Percentiles rank a stretch among this genome's conserved stretches.
These are phyloP conservation scores for Drosophila baimaii DNA, from an alignment of 1,140 invertebrate genomes.

Conservation along the genomic window DNA sequence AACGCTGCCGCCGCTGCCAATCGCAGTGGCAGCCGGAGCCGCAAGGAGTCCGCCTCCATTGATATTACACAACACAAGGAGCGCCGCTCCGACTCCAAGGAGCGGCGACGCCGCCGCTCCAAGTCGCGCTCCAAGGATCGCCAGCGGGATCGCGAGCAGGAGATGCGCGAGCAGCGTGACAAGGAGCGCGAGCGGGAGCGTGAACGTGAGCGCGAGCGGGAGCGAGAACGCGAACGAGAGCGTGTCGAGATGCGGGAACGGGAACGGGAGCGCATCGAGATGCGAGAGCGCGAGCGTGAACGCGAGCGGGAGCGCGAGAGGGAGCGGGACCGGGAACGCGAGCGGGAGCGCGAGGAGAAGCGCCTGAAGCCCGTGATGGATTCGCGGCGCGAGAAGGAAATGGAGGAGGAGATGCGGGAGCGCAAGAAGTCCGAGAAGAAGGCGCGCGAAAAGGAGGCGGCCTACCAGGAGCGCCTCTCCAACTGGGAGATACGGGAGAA, in stretches of 20 bases:
- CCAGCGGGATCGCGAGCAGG: slow-evolving; percentile 82
- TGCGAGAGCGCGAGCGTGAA: slow-evolving; percentile 84
- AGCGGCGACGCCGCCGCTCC: slow-evolving; percentile 72
- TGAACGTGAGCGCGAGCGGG: slow-evolving; percentile 82
- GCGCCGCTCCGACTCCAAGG: slow-evolving; percentile 63
- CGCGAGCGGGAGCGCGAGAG: slow-evolving; percentile 84
- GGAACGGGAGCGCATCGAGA: slow-evolving; percentile 84
- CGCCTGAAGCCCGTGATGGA: slow-evolving; percentile 86
- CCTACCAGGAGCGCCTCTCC: slow-evolving; percentile 93
- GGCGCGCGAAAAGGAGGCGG: slow-evolving; percentile 95
- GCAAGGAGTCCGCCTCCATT: slow-evolving; percentile 51
- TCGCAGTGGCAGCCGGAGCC: slow-evolving; percentile 36
- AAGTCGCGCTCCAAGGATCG: slow-evolving; percentile 84
- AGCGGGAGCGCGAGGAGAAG: slow-evolving; percentile 85
- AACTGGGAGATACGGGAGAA: slow-evolving; percentile 97
- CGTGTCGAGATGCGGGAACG: slow-evolving; percentile 85
- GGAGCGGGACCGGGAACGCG: slow-evolving; percentile 82
- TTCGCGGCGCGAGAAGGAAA: slow-evolving; percentile 91
- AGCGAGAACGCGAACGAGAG: slow-evolving; percentile 83
- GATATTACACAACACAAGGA: slow-evolving; percentile 77
- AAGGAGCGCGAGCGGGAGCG: slow-evolving; percentile 82
- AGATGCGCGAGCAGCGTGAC: slow-evolving; percentile 70
- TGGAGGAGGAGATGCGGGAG: slow-evolving; percentile 96
- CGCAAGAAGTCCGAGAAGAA: slow-evolving; percentile 95
- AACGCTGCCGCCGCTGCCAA: slow-evolving; percentile 2